phyloP scores from a whole-genome alignment of 2,797 vertebrate species.

The Sebastes kiyomatsui region DNA sequence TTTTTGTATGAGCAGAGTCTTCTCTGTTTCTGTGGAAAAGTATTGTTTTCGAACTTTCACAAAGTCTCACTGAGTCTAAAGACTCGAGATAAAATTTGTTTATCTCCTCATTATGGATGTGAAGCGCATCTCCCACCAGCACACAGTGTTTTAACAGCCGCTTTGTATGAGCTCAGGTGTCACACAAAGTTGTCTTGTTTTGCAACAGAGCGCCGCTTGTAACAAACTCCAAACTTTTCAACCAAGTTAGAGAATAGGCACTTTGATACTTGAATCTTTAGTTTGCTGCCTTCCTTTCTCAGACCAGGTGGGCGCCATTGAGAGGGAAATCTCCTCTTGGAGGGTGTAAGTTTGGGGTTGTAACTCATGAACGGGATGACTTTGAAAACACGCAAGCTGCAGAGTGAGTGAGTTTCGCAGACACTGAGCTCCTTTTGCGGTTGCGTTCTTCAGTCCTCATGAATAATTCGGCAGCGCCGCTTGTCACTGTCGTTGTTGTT shows the following conservation, averaged over 20 bases:
- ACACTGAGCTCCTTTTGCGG: constrained; percentile 75
- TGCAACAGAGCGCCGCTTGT: constrained; percentile 67
- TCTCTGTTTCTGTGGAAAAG: constrained; percentile 10
- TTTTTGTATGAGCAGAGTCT: not conserved
- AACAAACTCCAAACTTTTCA: constrained; percentile 67
- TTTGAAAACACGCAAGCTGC: constrained; percentile 63
- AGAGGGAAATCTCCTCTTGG: constrained; percentile 69
- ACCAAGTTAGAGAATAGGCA: constrained; percentile 62
- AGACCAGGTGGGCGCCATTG: constrained; percentile 75
- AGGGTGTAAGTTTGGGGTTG: constrained; percentile 60
- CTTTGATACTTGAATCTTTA: constrained; percentile 60
- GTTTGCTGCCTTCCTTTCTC: constrained; percentile 49
- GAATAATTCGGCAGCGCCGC: constrained; percentile 71
- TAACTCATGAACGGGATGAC: constrained; percentile 68
- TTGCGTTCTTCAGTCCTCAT: constrained; percentile 64
- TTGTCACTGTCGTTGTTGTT: constrained; percentile 71
- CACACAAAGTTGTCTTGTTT: constrained; percentile 64
- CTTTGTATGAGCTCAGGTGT: constrained; percentile 66
- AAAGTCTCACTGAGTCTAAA: constrained; percentile 32
- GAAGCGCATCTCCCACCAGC: constrained; percentile 32
- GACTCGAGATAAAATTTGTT: constrained; percentile 50
- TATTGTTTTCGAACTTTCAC: constrained; percentile 14
- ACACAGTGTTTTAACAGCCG: constrained; percentile 11
- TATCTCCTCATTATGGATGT: constrained; percentile 57
- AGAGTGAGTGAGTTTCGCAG: constrained; percentile 58